Conservation (phyloP, 2,888 invertebrate species). For the Chydorus sphaericus region DNA sequence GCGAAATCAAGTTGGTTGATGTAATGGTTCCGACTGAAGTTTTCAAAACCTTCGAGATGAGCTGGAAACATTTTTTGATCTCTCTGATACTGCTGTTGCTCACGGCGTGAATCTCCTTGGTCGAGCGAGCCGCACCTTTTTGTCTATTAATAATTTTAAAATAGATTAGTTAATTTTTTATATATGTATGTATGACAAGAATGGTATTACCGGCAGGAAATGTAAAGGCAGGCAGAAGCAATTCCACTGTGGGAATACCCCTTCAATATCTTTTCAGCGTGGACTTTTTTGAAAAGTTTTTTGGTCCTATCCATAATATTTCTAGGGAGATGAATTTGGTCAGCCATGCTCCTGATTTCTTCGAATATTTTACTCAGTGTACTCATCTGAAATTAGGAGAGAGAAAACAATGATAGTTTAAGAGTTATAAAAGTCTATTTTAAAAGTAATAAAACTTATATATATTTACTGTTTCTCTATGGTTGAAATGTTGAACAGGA, state of each 20-base stretch:
- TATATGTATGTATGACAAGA: not conserved
- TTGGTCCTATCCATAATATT: conserved; percentile 95
- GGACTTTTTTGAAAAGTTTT: conserved; percentile 92
- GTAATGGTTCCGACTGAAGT: conserved; percentile 96
- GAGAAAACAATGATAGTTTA: too few species aligned
- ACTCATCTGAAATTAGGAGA: too few species aligned
- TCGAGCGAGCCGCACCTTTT: conserved; percentile 95
- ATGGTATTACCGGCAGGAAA: conserved; percentile 73
- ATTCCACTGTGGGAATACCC: conserved; percentile 95
- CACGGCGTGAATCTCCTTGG: conserved; percentile 96
- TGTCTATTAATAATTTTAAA: not conserved
- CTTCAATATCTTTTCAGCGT: conserved; percentile 88
- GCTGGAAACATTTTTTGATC: conserved; percentile 93
- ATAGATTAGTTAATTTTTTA: not conserved
- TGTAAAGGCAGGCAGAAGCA: conserved; percentile 95
- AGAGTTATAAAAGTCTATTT: too few species aligned
- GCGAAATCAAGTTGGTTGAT: conserved; percentile 97
- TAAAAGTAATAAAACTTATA: too few species aligned
- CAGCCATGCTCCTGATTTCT: conserved; percentile 96
- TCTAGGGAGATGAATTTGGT: conserved; percentile 89
- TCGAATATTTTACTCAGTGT: conserved; percentile 89
- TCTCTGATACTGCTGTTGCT: conserved; percentile 98
- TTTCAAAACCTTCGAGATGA: conserved; percentile 88
- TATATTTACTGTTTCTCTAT: too few species aligned
- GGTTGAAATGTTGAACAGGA: too few species aligned